Evolutionary conservation across 2,888 invertebrate genomes (phyloP).

Genomic region (Lepidonotus clava): DNA sequence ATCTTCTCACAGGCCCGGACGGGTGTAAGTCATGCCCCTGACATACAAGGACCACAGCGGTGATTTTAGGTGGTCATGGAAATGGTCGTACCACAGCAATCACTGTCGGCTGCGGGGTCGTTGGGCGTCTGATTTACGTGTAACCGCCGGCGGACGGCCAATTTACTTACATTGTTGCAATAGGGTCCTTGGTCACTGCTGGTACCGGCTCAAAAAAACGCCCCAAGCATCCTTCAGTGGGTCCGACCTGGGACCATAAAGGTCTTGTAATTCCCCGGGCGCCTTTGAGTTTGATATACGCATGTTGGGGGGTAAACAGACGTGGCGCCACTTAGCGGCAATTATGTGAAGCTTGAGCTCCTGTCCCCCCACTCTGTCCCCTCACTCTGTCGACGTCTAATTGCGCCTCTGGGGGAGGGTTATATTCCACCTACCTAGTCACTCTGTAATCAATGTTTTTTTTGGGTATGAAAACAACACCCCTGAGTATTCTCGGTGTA

Average conservation of each 20-base stretch:
- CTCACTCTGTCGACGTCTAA: neutral
- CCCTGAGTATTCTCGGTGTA: too few relatives aligned
- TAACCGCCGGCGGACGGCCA: neutral
- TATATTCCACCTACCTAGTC: neutral
- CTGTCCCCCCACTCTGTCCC: too few relatives aligned
- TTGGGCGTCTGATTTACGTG: conserved; percentile 27
- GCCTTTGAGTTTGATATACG: conserved; percentile 27
- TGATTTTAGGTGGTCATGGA: conserved; percentile 27
- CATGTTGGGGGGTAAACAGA: neutral
- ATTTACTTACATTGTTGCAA: conserved; percentile 12
- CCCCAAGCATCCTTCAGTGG: neutral
- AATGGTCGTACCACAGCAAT: neutral
- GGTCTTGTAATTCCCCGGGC: neutral
- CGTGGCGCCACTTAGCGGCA: conserved; percentile 32
- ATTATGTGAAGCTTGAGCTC: neutral
- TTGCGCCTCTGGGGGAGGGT: neutral
- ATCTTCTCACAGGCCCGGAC: neutral
- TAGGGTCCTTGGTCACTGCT: neutral
- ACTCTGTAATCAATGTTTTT: conserved; percentile 12
- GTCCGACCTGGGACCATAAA: conserved; percentile 4
- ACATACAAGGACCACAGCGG: conserved; percentile 15
- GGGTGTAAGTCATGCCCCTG: neutral
- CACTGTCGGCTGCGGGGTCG: conserved; percentile 21
- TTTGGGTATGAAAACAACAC: neutral
- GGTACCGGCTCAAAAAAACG: neutral